These are phyloP conservation scores for Atractosteus spatula DNA, from an alignment of 2,113 vertebrate genomes.

Conservation along the genomic window DNA sequence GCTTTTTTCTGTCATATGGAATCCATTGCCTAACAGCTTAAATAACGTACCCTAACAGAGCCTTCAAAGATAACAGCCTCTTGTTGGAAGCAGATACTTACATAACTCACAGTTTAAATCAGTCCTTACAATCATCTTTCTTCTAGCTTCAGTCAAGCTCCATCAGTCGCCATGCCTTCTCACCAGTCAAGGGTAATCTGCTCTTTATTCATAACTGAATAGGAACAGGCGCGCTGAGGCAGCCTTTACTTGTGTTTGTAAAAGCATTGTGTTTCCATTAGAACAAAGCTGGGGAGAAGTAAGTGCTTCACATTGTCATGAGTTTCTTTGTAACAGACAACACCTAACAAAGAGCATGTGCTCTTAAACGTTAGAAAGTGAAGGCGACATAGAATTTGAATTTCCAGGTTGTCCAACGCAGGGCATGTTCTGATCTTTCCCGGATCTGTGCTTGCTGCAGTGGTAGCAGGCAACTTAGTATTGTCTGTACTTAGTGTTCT, in stretches of 20 bases:
- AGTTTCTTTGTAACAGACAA: too few relatives aligned
- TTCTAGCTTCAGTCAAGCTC: background rate
- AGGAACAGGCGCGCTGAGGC: background rate
- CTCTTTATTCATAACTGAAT: background rate
- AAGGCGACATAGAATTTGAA: too few relatives aligned
- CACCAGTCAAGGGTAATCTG: conserved; percentile 4
- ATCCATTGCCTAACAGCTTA: background rate
- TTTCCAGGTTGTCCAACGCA: too few relatives aligned
- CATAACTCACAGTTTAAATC: background rate
- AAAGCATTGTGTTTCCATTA: too few relatives aligned
- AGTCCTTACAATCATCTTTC: background rate
- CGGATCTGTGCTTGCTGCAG: background rate
- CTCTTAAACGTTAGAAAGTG: too few relatives aligned
- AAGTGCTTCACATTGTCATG: too few relatives aligned
- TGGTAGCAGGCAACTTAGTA: conserved; percentile 3
- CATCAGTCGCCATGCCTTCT: background rate
- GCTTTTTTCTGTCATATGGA: background rate
- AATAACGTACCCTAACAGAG: background rate
- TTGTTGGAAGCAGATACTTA: background rate
- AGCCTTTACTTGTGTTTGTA: too few relatives aligned
- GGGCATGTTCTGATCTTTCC: too few relatives aligned
- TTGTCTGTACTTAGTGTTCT: background rate
- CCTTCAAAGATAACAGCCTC: background rate
- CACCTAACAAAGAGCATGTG: too few relatives aligned
- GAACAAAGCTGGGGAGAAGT: too few relatives aligned